Percentiles rank a stretch among this genome's conserved stretches.
These are phyloP conservation scores for Lasioglossum villosulum DNA, from an alignment of 2,888 invertebrate genomes.

Conservation along the genomic window DNA sequence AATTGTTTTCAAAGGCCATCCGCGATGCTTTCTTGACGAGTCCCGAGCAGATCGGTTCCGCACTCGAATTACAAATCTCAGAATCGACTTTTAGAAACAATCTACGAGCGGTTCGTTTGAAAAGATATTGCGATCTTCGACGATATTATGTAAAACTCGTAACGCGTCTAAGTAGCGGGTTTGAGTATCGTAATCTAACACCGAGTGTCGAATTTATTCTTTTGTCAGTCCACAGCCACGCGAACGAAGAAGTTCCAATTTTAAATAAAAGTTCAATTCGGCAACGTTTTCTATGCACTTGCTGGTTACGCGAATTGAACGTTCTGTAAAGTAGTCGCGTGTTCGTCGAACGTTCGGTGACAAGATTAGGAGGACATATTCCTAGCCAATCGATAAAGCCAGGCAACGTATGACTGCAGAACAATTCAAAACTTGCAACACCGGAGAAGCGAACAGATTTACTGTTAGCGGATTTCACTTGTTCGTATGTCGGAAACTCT, in stretches of 20 bases:
- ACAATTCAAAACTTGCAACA: background rate
- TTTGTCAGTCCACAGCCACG: background rate
- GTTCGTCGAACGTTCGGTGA: background rate
- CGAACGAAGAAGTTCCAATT: background rate
- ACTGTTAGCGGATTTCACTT: background rate
- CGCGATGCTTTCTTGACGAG: background rate
- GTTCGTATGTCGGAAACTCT: background rate
- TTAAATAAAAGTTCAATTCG: background rate
- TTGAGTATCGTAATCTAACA: background rate
- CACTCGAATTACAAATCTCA: background rate
- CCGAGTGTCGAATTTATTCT: background rate
- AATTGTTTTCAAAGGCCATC: slow-evolving; percentile 22
- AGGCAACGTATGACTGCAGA: background rate
- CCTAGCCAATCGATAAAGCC: background rate
- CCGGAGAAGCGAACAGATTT: background rate
- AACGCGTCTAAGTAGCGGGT: background rate
- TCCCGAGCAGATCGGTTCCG: background rate
- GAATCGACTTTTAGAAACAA: background rate
- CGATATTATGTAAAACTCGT: background rate
- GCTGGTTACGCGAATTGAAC: background rate
- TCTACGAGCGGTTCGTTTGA: background rate
- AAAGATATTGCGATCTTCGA: background rate
- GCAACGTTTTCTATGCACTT: too few species aligned
- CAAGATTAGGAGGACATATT: background rate
- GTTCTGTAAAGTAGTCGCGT: background rate